These are phyloP conservation scores for Tetramorium bicarinatum DNA, from an alignment of 2,888 invertebrate species.

Conservation along the genomic window DNA sequence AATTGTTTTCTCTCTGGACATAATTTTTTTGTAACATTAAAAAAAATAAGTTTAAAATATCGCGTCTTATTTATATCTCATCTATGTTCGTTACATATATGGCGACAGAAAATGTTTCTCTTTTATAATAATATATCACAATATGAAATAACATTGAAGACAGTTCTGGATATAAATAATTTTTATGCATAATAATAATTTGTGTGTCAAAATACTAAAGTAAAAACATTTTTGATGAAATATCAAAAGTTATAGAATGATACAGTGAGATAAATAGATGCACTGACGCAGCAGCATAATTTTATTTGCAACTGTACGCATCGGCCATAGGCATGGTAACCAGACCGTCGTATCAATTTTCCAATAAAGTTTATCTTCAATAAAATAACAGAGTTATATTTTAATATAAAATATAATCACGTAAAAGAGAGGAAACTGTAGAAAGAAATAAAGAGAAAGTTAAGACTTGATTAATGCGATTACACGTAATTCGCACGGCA, in stretches of 20 bases:
- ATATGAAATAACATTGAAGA: background rate
- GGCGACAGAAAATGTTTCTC: background rate
- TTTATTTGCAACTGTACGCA: background rate
- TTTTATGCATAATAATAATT: background rate
- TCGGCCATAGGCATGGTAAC: background rate
- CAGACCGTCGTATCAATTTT: slow-evolving; percentile 22
- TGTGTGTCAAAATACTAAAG: background rate
- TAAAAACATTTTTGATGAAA: background rate
- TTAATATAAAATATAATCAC: slow-evolving; percentile 20
- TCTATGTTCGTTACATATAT: background rate
- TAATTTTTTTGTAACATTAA: background rate
- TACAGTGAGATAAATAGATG: slow-evolving; percentile 12
- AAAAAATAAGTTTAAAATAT: background rate
- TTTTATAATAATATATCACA: background rate
- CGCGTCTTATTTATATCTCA: background rate
- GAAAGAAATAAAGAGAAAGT: slow-evolving; percentile 12
- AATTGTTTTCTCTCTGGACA: background rate
- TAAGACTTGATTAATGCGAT: slow-evolving; percentile 17
- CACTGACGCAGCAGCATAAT: background rate
- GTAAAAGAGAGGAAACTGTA: background rate
- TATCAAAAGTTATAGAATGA: background rate
- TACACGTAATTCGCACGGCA: slow-evolving; percentile 12
- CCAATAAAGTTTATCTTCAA: slow-evolving; percentile 12
- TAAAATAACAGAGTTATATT: slow-evolving; percentile 5
- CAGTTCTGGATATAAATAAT: background rate